phyloP scores from a whole-genome alignment of 2,888 invertebrate genomes.

The Nineta flava region DNA sequence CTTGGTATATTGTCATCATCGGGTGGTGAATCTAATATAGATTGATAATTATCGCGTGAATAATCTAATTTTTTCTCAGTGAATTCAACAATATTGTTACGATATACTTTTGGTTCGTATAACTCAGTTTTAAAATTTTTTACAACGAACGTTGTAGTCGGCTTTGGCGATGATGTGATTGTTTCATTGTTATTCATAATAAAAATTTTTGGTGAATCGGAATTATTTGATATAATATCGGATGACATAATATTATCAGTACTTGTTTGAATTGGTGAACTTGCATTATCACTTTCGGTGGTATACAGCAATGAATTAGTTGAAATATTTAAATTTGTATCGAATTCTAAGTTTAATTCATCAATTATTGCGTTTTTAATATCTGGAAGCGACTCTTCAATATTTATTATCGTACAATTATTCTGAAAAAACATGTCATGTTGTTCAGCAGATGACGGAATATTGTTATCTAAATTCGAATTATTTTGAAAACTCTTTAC shows the following conservation, averaged over 20 bases:
- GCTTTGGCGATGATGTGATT: background rate
- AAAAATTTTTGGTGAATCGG: constrained; percentile 27
- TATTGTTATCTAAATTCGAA: background rate
- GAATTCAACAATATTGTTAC: constrained; percentile 3
- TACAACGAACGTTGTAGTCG: constrained; percentile 3
- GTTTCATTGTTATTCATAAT: constrained; percentile 12
- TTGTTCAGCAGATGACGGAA: background rate
- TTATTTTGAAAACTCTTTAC: background rate
- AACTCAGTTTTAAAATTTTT: constrained; percentile 8
- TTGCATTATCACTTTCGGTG: constrained; percentile 27
- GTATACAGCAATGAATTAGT: constrained; percentile 23
- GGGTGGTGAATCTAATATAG: background rate
- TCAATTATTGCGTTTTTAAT: background rate
- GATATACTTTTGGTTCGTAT: constrained; percentile 7
- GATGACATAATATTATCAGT: constrained; percentile 28
- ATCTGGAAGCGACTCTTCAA: constrained; percentile 2
- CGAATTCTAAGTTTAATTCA: background rate
- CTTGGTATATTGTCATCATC: background rate
- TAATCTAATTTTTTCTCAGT: constrained; percentile 5
- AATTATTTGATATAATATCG: constrained; percentile 27
- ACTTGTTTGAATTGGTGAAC: constrained; percentile 32
- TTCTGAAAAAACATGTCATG: constrained; percentile 7
- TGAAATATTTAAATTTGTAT: constrained; percentile 24
- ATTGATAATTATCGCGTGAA: background rate
- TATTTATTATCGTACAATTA: constrained; percentile 6